phyloP scores from a whole-genome alignment of 92 coral and sea anemone genomes.

The Siderastrea siderea region DNA sequence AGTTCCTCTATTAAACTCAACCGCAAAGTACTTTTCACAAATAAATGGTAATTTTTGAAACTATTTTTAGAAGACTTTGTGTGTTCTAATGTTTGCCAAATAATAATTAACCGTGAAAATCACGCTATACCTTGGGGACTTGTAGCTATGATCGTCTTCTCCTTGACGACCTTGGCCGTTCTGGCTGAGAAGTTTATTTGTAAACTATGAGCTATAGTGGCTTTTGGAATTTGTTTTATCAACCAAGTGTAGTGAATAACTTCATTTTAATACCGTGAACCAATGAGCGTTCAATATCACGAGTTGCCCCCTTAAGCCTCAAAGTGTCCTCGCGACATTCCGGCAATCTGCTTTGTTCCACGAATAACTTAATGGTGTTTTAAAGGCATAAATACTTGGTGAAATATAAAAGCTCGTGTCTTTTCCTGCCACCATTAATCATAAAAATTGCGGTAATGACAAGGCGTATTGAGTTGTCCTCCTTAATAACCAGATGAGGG shows the following conservation, averaged over 20 bases:
- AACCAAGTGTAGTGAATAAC: background rate
- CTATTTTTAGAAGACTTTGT: background rate
- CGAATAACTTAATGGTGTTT: background rate
- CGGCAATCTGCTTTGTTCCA: conserved; percentile 21
- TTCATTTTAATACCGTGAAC: background rate
- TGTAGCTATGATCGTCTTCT: background rate
- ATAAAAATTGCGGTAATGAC: conserved; percentile 3
- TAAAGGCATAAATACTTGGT: background rate
- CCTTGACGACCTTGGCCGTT: background rate
- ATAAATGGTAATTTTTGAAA: background rate
- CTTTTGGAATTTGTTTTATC: background rate
- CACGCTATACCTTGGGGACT: conserved; percentile 13
- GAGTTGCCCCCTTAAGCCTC: background rate
- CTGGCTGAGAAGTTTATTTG: background rate
- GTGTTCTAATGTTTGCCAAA: background rate
- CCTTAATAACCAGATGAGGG: background rate
- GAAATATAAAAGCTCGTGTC: background rate
- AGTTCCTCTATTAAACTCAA: too few relatives aligned
- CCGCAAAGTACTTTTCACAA: background rate
- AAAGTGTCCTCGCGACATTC: conserved; percentile 3
- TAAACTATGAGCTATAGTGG: background rate
- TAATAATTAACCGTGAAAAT: background rate
- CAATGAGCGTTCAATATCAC: conserved; percentile 1
- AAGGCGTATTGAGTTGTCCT: background rate
- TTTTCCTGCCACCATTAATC: background rate